phyloP scores from a whole-genome alignment of 2,888 invertebrate species.

The Drosophila neoperkinsi region DNA sequence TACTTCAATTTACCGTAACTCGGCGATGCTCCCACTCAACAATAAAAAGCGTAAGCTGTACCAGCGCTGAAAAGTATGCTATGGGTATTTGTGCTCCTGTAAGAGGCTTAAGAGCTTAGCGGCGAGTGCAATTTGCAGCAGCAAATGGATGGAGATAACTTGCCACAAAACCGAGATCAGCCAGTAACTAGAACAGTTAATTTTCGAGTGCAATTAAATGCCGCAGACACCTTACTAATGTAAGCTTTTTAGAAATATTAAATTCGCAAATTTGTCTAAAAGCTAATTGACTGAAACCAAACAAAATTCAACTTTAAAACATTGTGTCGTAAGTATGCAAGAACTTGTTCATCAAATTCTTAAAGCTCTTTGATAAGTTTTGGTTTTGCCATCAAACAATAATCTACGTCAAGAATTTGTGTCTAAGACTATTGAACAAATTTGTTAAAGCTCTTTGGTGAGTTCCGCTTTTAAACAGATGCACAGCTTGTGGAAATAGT shows the following conservation, averaged over 20 bases:
- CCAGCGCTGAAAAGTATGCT: conserved; percentile 43
- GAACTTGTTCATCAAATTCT: conserved; percentile 4
- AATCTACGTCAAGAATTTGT: background rate
- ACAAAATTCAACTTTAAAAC: background rate
- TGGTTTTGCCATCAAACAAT: background rate
- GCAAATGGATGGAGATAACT: conserved; percentile 41
- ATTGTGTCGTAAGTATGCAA: background rate
- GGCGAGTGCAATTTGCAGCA: conserved; percentile 58
- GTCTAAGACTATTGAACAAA: background rate
- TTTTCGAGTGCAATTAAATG: conserved; percentile 16
- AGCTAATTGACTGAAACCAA: background rate
- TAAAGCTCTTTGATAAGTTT: conserved; percentile 27
- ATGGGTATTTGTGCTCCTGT: conserved; percentile 39
- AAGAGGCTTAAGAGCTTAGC: conserved; percentile 61
- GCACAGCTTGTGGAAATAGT: conserved; percentile 36
- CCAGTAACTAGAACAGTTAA: conserved; percentile 28
- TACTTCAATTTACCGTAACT: conserved; percentile 16
- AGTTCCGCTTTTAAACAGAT: conserved; percentile 41
- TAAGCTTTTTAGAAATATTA: background rate
- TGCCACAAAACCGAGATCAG: conserved; percentile 23
- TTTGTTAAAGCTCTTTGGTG: conserved; percentile 30
- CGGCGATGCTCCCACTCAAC: conserved; percentile 9
- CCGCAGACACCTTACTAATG: background rate
- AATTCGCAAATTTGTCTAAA: background rate
- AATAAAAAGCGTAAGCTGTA: conserved; percentile 32